These are phyloP conservation scores for Trididemnum clinides DNA, from an alignment of 23 tunicate genomes.

Conservation along the genomic window DNA sequence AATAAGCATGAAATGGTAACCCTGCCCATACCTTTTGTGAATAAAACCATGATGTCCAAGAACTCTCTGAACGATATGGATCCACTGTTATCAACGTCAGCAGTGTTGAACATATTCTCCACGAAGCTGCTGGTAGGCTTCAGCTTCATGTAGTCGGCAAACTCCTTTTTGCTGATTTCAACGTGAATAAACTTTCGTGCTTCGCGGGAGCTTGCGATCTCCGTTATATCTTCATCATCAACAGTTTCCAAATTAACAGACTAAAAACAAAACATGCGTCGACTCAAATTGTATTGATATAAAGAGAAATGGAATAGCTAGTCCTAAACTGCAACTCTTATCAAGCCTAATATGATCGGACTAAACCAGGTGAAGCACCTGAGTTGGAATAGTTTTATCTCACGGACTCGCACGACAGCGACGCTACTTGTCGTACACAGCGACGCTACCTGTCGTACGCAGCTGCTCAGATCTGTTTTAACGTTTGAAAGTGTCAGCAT, in stretches of 20 bases:
- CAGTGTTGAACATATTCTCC: slow-evolving; percentile 70
- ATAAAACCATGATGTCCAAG: slow-evolving; percentile 73
- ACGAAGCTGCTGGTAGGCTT: slow-evolving; percentile 78
- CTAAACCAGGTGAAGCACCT: too few species aligned
- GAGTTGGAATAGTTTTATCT: too few species aligned
- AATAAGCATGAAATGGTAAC: too few species aligned
- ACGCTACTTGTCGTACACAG: too few species aligned
- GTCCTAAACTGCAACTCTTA: too few species aligned
- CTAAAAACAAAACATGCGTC: slow-evolving; percentile 19
- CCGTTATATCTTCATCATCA: slow-evolving; percentile 11
- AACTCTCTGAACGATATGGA: slow-evolving; percentile 79
- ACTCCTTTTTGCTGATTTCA: slow-evolving; percentile 77
- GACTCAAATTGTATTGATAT: too few species aligned
- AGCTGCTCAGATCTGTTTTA: too few species aligned
- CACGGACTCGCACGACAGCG: too few species aligned
- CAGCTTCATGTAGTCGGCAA: slow-evolving; percentile 86
- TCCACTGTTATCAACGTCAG: slow-evolving; percentile 64
- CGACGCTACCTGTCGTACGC: too few species aligned
- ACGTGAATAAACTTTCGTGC: slow-evolving; percentile 71
- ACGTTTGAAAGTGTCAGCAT: too few species aligned
- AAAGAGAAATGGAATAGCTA: too few species aligned
- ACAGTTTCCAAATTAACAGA: slow-evolving; percentile 40
- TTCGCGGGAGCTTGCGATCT: slow-evolving; percentile 20
- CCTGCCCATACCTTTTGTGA: slow-evolving; percentile 64
- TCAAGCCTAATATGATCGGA: too few species aligned